phyloP scores from a whole-genome alignment of 2,888 invertebrate genomes.

The Phrixothrix hirtus region DNA sequence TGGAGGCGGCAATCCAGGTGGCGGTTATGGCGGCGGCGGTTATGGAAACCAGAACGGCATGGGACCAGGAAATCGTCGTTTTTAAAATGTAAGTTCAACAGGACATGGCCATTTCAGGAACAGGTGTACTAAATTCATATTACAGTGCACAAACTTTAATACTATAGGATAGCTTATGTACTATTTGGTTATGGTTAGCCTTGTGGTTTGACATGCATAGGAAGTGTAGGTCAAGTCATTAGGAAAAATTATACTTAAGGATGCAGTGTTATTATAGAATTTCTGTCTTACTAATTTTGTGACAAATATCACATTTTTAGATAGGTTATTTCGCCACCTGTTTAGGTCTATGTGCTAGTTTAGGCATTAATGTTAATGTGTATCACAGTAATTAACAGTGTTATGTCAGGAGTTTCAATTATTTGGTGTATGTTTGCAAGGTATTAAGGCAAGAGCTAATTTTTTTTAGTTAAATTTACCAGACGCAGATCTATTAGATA shows the following conservation, averaged over 20 bases:
- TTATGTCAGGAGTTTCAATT: constrained; percentile 27
- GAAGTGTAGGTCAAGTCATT: constrained; percentile 32
- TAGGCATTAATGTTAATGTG: constrained; percentile 37
- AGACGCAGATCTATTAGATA: constrained; percentile 10
- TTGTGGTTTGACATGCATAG: constrained; percentile 30
- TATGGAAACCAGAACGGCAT: constrained; percentile 56
- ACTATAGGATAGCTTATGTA: constrained; percentile 9
- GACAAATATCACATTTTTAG: constrained; percentile 18
- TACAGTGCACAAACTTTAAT: constrained; percentile 18
- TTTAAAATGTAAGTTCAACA: constrained; percentile 51
- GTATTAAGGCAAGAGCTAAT: constrained; percentile 9
- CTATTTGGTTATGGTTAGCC: constrained; percentile 22
- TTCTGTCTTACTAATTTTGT: constrained; percentile 20
- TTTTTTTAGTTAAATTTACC: constrained; percentile 7
- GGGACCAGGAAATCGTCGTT: constrained; percentile 53
- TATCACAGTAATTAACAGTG: constrained; percentile 35
- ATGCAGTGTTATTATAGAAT: constrained; percentile 31
- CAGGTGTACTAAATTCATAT: constrained; percentile 30
- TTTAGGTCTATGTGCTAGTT: constrained; percentile 36
- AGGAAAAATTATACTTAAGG: constrained; percentile 29
- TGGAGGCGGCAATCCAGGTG: constrained; percentile 45
- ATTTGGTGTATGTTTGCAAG: constrained; percentile 22
- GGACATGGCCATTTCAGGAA: constrained; percentile 33
- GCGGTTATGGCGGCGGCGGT: constrained; percentile 44
- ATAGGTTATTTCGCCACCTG: constrained; percentile 23